A percentile compares a stretch with the other conserved stretches of the same genome.
Evolutionary conservation across 2,888 invertebrate genomes (phyloP).

Genomic region (Shargacucullia verbasci): DNA sequence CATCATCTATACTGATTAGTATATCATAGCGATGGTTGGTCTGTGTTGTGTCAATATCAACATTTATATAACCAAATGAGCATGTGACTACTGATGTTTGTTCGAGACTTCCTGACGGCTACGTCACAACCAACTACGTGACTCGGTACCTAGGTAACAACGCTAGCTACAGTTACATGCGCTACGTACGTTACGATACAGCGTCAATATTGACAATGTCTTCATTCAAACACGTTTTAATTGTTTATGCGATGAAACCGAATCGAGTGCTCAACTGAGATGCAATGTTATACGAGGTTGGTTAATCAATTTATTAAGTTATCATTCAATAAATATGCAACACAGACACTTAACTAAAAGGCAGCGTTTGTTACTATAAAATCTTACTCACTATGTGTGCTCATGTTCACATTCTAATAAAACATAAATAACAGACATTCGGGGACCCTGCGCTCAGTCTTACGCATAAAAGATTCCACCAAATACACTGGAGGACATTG

Average conservation of each 20-base stretch:
- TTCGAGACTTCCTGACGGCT: conserved; percentile 29
- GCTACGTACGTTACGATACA: conserved; percentile 33
- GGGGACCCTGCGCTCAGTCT: conserved; percentile 72
- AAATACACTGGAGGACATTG: conserved; percentile 42
- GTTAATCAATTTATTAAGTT: conserved; percentile 53
- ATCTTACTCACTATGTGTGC: conserved; percentile 67
- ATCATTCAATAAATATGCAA: conserved; percentile 71
- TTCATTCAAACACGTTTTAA: conserved; percentile 26
- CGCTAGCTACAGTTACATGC: conserved; percentile 28
- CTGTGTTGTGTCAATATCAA: conserved; percentile 32
- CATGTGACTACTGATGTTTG: conserved; percentile 25
- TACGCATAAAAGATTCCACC: conserved; percentile 51
- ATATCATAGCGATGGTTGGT: conserved; percentile 23
- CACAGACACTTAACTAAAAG: conserved; percentile 69
- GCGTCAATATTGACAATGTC: conserved; percentile 10
- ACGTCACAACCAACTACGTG: conserved; percentile 42
- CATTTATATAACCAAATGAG: conserved; percentile 26
- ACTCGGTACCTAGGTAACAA: conserved; percentile 22
- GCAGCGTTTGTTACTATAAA: conserved; percentile 68
- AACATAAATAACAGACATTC: conserved; percentile 61
- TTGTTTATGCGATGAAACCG: conserved; percentile 38
- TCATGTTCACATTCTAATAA: conserved; percentile 58
- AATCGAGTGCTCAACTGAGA: conserved; percentile 29
- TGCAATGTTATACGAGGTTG: conserved; percentile 34
- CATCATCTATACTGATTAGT: conserved; percentile 56